phyloP scores from a whole-genome alignment of 2,888 invertebrate species.

The Corythucha ciliata region DNA sequence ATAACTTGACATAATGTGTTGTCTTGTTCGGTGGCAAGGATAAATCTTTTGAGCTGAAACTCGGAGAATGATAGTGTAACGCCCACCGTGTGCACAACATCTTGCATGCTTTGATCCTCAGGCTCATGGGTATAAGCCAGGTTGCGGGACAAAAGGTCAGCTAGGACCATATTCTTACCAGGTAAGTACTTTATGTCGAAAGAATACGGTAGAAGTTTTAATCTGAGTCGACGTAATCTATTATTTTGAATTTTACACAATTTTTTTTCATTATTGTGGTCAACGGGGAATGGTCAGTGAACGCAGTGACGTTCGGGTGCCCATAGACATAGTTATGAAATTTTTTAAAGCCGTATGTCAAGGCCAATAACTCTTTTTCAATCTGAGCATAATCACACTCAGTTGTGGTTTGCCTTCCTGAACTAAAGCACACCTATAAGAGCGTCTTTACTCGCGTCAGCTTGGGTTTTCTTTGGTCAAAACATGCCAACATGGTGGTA shows the following conservation, averaged over 20 bases:
- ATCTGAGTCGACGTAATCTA: neutral
- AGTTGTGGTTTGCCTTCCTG: neutral
- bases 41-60: no score
- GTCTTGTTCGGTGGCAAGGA: no score
- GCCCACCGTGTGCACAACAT: neutral
- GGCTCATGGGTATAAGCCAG: neutral
- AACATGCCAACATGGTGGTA: no score
- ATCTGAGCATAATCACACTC: slow-evolving; percentile 4
- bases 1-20: no score
- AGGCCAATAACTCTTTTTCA: slow-evolving; percentile 3
- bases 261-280: neutral
- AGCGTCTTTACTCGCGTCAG: no score
- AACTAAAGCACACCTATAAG: slow-evolving; percentile 1
- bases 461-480: no score
- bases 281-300: neutral
- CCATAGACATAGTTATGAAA: slow-evolving; percentile 23
- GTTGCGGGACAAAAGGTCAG: neutral
- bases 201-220: neutral
- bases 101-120: neutral
- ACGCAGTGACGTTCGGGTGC: slow-evolving; percentile 10
- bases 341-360: slow-evolving; percentile 7
- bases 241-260: neutral
- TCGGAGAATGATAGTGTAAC: neutral
- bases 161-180: neutral
- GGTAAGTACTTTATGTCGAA: neutral